These are phyloP conservation scores for Oryzias sinensis DNA, from an alignment of 2,797 vertebrate species.

Conservation along the genomic window DNA sequence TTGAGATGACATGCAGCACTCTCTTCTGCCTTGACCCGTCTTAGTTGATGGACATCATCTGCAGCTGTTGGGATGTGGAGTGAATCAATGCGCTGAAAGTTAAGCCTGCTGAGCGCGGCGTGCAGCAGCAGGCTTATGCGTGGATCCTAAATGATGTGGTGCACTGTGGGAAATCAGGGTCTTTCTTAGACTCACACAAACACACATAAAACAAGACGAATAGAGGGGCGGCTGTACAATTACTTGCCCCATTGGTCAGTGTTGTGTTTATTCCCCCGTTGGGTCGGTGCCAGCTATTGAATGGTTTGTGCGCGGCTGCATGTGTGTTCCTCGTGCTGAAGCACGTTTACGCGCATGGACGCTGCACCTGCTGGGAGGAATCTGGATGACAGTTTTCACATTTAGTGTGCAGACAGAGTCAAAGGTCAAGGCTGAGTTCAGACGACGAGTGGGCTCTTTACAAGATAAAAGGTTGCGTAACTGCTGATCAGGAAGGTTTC, in stretches of 20 bases:
- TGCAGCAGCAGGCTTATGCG: slow-evolving; percentile 21
- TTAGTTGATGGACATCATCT: slow-evolving; percentile 12
- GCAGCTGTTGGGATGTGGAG: slow-evolving; percentile 11
- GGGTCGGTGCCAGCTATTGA: slow-evolving; percentile 19
- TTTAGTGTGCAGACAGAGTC: slow-evolving; percentile 1
- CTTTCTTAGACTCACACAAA: slow-evolving; percentile 10
- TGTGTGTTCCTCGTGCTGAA: slow-evolving; percentile 2
- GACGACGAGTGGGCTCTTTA: not conserved
- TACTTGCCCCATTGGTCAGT: slow-evolving; percentile 41
- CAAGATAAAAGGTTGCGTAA: not conserved
- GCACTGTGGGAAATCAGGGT: slow-evolving; percentile 59
- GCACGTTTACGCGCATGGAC: not conserved
- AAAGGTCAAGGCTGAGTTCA: slow-evolving; percentile 21
- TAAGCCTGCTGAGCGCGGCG: slow-evolving; percentile 21
- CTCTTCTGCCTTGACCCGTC: slow-evolving; percentile 13
- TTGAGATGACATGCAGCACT: not conserved
- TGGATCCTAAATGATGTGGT: slow-evolving; percentile 42
- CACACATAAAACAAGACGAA: slow-evolving; percentile 2
- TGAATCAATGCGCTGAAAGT: slow-evolving; percentile 15
- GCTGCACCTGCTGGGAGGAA: slow-evolving; percentile 17
- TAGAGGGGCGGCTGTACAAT: slow-evolving; percentile 16
- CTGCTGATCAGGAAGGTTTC: slow-evolving; percentile 5
- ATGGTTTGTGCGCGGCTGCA: slow-evolving; percentile 1
- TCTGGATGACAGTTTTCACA: slow-evolving; percentile 19
- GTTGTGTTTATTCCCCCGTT: slow-evolving; percentile 20